These are phyloP conservation scores for Adelges cooleyi DNA, from an alignment of 1,140 invertebrate species.

Conservation along the genomic window DNA sequence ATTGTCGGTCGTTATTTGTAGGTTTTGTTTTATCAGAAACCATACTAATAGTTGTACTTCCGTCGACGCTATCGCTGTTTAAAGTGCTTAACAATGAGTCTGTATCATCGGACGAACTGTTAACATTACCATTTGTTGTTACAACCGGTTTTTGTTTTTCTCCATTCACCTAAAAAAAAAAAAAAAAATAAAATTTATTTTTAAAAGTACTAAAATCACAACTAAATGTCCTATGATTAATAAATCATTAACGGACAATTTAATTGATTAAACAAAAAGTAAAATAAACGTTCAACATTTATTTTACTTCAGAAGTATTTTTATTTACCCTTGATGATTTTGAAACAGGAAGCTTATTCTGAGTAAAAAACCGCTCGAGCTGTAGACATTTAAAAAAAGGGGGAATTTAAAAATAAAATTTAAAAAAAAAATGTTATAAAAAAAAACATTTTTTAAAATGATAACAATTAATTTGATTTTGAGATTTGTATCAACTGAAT, in stretches of 20 bases:
- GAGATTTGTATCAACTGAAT: too few species aligned
- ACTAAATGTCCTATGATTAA: too few species aligned
- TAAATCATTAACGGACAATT: too few species aligned
- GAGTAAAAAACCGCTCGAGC: constrained; percentile 90
- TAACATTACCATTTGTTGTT: not conserved
- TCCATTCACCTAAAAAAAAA: constrained; percentile 7
- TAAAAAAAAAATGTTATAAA: constrained; percentile 1
- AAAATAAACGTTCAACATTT: constrained; percentile 15
- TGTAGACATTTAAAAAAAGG: constrained; percentile 38
- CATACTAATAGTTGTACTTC: not conserved
- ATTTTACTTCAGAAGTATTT: not conserved
- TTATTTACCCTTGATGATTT: constrained; percentile 60
- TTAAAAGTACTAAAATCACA: too few species aligned
- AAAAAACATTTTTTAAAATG: too few species aligned
- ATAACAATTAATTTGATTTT: too few species aligned
- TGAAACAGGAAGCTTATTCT: constrained; percentile 60
- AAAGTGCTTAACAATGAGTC: constrained; percentile 18
- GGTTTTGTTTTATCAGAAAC: not conserved
- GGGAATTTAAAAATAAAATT: constrained; percentile 29
- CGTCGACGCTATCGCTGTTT: constrained; percentile 14
- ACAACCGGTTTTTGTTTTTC: constrained; percentile 8
- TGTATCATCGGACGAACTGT: constrained; percentile 18
- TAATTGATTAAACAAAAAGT: not conserved
- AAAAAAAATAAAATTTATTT: too few species aligned
- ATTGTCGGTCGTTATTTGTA: not conserved